These are phyloP conservation scores for Saturnia japonica DNA, from an alignment of 2,888 invertebrate species.

Conservation along the genomic window DNA sequence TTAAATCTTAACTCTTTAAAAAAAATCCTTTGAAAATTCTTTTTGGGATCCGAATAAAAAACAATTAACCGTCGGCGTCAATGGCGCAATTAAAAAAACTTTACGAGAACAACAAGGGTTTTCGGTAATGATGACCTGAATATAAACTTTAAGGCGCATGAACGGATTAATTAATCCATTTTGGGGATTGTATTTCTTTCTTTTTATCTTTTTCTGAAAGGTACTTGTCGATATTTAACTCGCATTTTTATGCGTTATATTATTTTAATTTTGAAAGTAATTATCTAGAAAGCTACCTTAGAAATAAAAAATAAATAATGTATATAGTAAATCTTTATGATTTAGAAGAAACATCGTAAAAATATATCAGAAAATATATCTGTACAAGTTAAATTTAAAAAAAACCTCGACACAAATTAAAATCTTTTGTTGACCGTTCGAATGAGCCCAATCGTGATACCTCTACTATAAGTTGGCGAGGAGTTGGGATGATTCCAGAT, in stretches of 20 bases:
- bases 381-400: no score
- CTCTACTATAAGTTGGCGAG: no score
- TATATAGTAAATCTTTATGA: no score
- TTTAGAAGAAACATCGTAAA: background rate
- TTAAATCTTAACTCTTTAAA: no score
- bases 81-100: conserved; percentile 14
- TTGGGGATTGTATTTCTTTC: background rate
- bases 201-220: background rate
- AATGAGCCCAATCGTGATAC: no score
- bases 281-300: background rate
- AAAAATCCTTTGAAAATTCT: background rate
- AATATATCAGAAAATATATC: no score
- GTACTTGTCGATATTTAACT: background rate
- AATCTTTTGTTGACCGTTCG: no score
- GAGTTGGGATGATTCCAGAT: no score
- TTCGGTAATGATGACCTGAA: conserved; percentile 18
- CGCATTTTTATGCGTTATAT: background rate
- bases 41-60: background rate
- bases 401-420: no score
- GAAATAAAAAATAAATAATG: no score
- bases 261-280: background rate
- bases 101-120: conserved; percentile 13
- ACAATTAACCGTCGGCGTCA: conserved; percentile 2
- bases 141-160: conserved; percentile 7
- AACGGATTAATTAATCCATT: conserved; percentile 6